Evolutionary conservation across 2,113 vertebrate genomes (phyloP).

Genomic region (Nycticebus coucang): DNA sequence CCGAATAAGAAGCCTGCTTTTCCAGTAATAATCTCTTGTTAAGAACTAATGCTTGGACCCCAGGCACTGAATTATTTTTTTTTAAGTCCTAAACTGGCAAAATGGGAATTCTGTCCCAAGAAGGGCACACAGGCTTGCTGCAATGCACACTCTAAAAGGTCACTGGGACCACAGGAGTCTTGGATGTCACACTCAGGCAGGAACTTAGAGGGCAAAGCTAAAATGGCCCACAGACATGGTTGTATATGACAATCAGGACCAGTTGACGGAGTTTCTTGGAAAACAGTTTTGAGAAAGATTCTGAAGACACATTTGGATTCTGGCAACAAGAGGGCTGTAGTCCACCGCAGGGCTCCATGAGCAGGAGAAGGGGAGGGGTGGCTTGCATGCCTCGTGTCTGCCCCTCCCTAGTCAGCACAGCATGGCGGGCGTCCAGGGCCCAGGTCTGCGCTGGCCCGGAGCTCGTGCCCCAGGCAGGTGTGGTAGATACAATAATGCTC

Average conservation of each 20-base stretch:
- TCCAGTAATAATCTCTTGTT: background rate
- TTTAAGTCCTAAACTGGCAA: background rate
- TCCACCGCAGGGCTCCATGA: background rate
- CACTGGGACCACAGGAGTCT: background rate
- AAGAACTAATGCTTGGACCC: background rate
- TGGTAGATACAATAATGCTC: background rate
- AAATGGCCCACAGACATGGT: background rate
- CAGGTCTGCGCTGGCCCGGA: background rate
- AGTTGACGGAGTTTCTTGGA: background rate
- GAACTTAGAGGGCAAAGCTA: background rate
- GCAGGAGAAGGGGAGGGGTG: background rate
- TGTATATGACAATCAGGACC: background rate
- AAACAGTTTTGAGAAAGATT: background rate
- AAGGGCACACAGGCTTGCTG: background rate
- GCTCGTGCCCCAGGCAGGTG: background rate
- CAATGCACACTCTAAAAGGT: background rate
- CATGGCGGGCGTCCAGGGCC: too few species aligned
- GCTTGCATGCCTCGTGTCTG: accelerated
- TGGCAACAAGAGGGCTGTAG: background rate
- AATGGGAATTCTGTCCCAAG: background rate
- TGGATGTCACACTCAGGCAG: background rate
- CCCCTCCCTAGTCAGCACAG: background rate
- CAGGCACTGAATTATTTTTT: background rate
- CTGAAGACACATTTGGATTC: background rate
- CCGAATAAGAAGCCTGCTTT: background rate